phyloP scores from a whole-genome alignment of 2,888 invertebrate genomes.

The Eilema griseolum region DNA sequence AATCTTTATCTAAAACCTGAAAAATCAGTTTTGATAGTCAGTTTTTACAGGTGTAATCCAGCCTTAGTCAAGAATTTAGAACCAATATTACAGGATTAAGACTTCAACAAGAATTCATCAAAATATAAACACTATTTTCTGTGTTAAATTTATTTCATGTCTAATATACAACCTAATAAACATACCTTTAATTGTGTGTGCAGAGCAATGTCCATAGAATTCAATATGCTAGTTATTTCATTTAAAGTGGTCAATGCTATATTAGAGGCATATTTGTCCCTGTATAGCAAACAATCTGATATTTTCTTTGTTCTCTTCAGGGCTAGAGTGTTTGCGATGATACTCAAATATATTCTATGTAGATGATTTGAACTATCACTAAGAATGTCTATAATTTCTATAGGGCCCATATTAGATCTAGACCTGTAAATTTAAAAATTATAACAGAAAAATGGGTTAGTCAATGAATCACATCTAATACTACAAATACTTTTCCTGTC shows the following conservation, averaged over 20 bases:
- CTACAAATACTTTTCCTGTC: no score
- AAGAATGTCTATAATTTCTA: constrained; percentile 74
- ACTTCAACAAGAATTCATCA: no score
- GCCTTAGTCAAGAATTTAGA: neutral
- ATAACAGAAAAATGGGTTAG: neutral
- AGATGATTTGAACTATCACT: constrained; percentile 79
- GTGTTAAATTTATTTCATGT: neutral
- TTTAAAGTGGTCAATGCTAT: constrained; percentile 72
- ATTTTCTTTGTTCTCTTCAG: constrained; percentile 72
- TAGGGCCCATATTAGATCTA: constrained; percentile 60
- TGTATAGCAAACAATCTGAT: constrained; percentile 70
- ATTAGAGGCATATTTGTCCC: constrained; percentile 80
- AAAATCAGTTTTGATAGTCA: neutral
- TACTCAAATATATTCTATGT: constrained; percentile 76
- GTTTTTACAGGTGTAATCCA: no score
- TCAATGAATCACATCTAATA: neutral
- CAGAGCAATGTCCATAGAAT: constrained; percentile 76
- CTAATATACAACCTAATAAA: neutral
- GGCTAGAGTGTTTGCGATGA: constrained; percentile 73
- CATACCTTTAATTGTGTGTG: constrained; percentile 77
- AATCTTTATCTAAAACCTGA: neutral
- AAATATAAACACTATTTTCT: neutral
- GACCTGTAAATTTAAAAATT: constrained; percentile 26
- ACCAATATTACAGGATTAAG: neutral
- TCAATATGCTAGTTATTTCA: constrained; percentile 73